A percentile compares a stretch with the other conserved stretches of the same genome.
Conservation (phyloP, 2,797 vertebrate genomes). For the Hirundo rustica region DNA sequence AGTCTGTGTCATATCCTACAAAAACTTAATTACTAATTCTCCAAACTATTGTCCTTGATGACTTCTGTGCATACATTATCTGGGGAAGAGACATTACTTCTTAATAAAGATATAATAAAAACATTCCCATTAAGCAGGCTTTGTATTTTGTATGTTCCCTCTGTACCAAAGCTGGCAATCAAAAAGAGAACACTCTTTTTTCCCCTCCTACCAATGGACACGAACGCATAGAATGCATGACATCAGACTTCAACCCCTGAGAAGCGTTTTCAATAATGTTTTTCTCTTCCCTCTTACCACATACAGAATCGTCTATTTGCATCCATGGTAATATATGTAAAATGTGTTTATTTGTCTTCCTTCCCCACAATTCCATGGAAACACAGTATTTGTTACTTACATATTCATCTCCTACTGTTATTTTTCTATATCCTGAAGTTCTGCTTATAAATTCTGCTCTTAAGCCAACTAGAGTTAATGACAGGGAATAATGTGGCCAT, state of each 20-base stretch:
- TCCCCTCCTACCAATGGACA: neutral
- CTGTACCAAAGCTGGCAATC: neutral
- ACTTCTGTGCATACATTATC: neutral
- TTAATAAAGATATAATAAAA: neutral
- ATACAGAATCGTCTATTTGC: neutral
- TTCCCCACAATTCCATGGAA: constrained; percentile 19
- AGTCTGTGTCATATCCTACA: neutral
- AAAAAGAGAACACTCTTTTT: neutral
- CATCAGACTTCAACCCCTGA: neutral
- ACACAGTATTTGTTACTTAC: constrained; percentile 12
- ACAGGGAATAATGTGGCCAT: neutral
- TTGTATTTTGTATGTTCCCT: neutral
- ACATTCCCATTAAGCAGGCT: neutral
- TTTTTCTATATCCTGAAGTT: constrained; percentile 33
- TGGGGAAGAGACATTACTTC: neutral
- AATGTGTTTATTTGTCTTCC: constrained; percentile 30
- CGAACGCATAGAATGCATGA: neutral
- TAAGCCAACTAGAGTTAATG: neutral
- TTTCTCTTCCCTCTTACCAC: neutral
- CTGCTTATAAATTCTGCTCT: constrained; percentile 5
- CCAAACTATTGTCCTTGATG: neutral
- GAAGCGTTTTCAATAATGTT: neutral
- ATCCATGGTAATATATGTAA: neutral
- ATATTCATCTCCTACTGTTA: constrained; percentile 61
- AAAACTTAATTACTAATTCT: neutral